Percentiles rank a stretch among this genome's conserved stretches.
Conservation (phyloP, 2,113 vertebrate species). For the Melanotaenia duboulayi region DNA sequence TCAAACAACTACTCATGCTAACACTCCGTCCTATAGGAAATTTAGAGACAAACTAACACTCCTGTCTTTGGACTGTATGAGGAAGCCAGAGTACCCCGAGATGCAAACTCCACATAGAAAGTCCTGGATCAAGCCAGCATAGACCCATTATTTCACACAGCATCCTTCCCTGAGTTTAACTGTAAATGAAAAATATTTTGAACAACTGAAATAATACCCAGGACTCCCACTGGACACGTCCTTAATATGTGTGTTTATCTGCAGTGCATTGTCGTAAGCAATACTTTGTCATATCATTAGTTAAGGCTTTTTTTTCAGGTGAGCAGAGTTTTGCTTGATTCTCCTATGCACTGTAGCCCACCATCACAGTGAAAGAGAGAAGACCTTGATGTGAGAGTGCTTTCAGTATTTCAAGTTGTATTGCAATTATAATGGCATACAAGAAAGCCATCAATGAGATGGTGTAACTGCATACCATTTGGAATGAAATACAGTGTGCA, state of each 20-base stretch:
- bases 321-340: neutral
- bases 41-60: too few relatives aligned
- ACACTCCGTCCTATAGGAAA: too few relatives aligned
- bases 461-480: neutral
- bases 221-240: conserved; percentile 28
- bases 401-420: neutral
- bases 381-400: conserved; percentile 2
- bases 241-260: too few relatives aligned
- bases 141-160: conserved; percentile 7
- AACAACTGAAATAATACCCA: conserved; percentile 13
- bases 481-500: neutral
- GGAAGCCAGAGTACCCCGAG: too few relatives aligned
- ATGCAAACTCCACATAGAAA: too few relatives aligned
- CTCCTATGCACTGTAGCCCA: neutral
- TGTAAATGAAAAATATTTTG: conserved; percentile 21
- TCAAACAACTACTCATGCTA: too few relatives aligned
- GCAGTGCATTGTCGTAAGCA: conserved; percentile 46
- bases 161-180: conserved; percentile 24
- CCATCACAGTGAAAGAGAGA: neutral
- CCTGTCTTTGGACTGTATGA: too few relatives aligned
- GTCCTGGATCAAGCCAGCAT: neutral
- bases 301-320: conserved; percentile 24
- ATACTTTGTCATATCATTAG: conserved; percentile 20
- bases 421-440: neutral
- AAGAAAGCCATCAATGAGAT: neutral